Base-by-base conservation (phyloP, 1,140 invertebrate species). In the Scaptomyza graminum region DNA sequence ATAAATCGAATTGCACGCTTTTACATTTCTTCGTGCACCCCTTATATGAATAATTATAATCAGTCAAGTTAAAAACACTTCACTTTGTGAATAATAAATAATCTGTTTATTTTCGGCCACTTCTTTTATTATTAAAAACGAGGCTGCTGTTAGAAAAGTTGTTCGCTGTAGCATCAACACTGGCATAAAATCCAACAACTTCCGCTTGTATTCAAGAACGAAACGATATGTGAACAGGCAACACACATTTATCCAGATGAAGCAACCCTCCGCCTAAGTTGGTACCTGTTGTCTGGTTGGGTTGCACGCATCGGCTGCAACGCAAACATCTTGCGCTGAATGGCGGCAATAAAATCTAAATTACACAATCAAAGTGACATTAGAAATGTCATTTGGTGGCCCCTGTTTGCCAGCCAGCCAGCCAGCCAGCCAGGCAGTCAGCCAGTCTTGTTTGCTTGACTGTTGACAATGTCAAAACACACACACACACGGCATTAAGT, bases 401-500 rank as follows among this genome's bases (percentile, higher is more conserved):
- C 55, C 51, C 39, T 11, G 50, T 9, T 34, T 34, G 7, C 31
- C 8, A 34, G 28, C 2, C 28, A 28, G 28, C 2, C 28, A 7
- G 28, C 1, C 18, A 18, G 18, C 4, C 18, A 22, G 18, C 18
- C 28, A 46, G 64, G 9, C 28, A 41, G 34, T 18, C 57, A 34
- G 57, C 49, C 67, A 62, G 57, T 62, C n/a, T 34, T 70, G 82
- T 87, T 78, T 70, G 74, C 55, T 44, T 50, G 69, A 28, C 68
- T 81, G 82, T 87, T 74, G 60, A 78, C 77, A 70, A 78, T 87
- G 82, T 87, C 82, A 82, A 72, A 87, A 87, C 65, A 60, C 28
- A 25, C 28, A 25, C 9, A 9, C 37, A 81, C 67, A 60, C 28
- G 7, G 25, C 16, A 8, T 13, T 13, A 18, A 44, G 31, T 41